phyloP scores from a whole-genome alignment of 1,140 invertebrate genomes.

The Amphibalanus amphitrite region DNA sequence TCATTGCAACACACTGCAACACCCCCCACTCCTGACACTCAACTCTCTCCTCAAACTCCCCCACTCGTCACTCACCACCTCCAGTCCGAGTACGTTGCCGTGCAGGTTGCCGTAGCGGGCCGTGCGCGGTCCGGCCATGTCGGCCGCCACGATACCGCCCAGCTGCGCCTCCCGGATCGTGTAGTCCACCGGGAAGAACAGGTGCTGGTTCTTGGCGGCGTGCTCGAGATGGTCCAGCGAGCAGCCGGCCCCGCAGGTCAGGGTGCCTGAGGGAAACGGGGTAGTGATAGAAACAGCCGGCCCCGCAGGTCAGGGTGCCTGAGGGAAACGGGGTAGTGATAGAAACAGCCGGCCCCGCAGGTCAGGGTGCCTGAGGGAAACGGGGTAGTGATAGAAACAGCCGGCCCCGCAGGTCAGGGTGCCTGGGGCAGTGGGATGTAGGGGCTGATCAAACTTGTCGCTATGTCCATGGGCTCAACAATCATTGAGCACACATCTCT shows the following conservation, averaged over 20 bases:
- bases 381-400: too few relatives aligned
- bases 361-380: too few relatives aligned
- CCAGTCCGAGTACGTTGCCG: slow-evolving; percentile 75
- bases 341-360: too few relatives aligned
- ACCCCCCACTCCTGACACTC: too few relatives aligned
- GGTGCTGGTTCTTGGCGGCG: slow-evolving; percentile 19
- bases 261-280: too few relatives aligned
- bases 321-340: too few relatives aligned
- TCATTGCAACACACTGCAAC: too few relatives aligned
- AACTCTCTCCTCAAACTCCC: too few relatives aligned
- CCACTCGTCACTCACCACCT: slow-evolving; percentile 44
- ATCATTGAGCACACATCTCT: neutral
- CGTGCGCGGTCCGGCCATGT: slow-evolving; percentile 58
- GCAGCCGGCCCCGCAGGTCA: neutral
- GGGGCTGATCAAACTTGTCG: neutral
- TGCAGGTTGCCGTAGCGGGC: slow-evolving; percentile 90
- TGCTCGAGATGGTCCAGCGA: neutral
- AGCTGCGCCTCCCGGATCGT: slow-evolving; percentile 41
- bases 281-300: too few relatives aligned
- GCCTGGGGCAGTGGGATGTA: neutral
- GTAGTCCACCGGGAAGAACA: slow-evolving; percentile 38
- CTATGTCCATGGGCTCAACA: neutral
- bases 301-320: too few relatives aligned
- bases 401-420: too few relatives aligned
- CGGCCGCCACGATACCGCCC: slow-evolving; percentile 39